Conservation (phyloP, 2,888 invertebrate genomes). For the Chalcosyrphus nemorum region DNA sequence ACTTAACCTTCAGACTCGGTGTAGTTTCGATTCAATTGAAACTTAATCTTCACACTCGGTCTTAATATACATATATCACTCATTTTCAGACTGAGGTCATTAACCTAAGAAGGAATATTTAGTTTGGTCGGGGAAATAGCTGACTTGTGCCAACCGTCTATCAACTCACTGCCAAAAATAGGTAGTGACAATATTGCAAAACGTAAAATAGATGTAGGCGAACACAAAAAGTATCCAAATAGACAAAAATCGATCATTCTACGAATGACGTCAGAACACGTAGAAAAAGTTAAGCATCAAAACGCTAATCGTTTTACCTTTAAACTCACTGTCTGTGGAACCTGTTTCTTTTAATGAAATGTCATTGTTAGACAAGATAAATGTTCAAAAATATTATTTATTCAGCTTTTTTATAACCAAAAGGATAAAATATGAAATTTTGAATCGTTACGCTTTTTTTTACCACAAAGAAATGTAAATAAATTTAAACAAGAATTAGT, state of each 20-base stretch:
- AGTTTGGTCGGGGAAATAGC: too few relatives aligned
- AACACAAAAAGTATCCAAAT: conserved; percentile 2
- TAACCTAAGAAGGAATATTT: too few relatives aligned
- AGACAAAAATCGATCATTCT: conserved; percentile 46
- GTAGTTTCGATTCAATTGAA: too few relatives aligned
- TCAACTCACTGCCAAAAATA: background rate
- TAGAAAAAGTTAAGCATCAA: background rate
- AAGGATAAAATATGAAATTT: background rate
- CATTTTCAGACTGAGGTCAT: too few relatives aligned
- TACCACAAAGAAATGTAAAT: background rate
- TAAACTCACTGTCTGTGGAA: background rate
- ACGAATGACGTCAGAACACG: conserved; percentile 1
- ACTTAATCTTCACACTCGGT: too few relatives aligned
- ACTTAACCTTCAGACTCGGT: too few relatives aligned
- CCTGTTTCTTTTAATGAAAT: background rate
- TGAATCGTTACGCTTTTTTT: background rate
- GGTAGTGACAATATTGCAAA: background rate
- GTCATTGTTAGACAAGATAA: background rate
- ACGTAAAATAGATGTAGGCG: background rate
- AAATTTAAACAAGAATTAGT: background rate
- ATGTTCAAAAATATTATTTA: background rate
- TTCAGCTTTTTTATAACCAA: background rate
- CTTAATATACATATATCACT: too few relatives aligned
- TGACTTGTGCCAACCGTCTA: too few relatives aligned
- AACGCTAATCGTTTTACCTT: background rate